Evolutionary conservation across 2,888 invertebrate species (phyloP).

Genomic region (Callosobruchus maculatus): DNA sequence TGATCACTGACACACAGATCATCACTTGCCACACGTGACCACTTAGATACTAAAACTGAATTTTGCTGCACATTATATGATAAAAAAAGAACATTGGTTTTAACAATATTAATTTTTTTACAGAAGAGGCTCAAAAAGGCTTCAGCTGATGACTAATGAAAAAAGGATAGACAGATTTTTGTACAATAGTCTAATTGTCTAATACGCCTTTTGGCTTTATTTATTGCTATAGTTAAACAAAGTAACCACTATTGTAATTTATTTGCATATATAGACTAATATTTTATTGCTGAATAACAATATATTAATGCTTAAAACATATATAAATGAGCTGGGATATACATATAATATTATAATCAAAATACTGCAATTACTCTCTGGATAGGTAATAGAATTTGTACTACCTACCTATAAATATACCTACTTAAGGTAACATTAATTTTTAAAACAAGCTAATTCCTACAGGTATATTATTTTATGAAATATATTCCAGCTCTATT

Average conservation of each 20-base stretch:
- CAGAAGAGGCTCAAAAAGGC: conserved; percentile 48
- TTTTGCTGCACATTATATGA: conserved; percentile 6
- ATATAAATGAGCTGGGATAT: not conserved
- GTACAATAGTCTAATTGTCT: not conserved
- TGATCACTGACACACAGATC: no score
- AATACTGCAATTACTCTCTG: no score
- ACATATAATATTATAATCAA: no score
- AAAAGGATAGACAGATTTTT: not conserved
- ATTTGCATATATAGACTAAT: not conserved
- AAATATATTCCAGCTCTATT: not conserved
- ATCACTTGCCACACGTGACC: no score
- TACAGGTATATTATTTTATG: no score
- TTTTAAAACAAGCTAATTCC: no score
- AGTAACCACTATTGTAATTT: not conserved
- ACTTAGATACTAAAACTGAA: not conserved
- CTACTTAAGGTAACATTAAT: no score
- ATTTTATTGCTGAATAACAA: not conserved
- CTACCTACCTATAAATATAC: no score
- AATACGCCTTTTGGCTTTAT: not conserved
- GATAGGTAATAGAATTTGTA: no score
- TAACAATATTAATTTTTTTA: conserved; percentile 34
- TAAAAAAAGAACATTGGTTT: not conserved
- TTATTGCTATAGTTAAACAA: not conserved
- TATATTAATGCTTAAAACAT: not conserved
- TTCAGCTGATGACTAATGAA: conserved; percentile 38